Evolutionary conservation across 2,888 invertebrate genomes (phyloP), one percentile per base, ranked within the genome.

Genomic region (Scaptomyza cyrtandrae): DNA sequence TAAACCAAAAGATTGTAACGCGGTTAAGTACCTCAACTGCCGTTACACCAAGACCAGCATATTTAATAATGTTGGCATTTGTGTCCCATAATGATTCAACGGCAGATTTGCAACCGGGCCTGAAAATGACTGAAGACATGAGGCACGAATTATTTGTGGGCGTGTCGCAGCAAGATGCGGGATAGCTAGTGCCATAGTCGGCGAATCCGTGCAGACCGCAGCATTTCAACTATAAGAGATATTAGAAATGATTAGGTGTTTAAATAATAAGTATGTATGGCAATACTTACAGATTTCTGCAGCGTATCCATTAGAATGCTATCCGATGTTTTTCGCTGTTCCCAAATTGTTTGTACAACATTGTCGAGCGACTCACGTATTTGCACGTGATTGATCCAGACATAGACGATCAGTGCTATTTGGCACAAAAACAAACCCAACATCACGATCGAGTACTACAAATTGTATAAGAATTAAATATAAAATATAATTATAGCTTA

Each of bases 361-460:
- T 91, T 88, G 33, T 92, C 92, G 74, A 96, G 93, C 13, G 93
- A 92, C 0, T 92, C 88, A 65, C 93, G 93, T 46, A 94, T 91
- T 70, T 93, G 93, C 37, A 94, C 94, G 16, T 94, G 93, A 89
- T 94, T 93, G 0, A 95, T 92, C 93, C 96, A 96, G 43, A 95
- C 93, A 66, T 94, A 94, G 10, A 95, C 93, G 0, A 95, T 95
- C 69, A 96, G 91, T 13, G 95, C 94, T 49, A 96, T 93, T 94
- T 96, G 96, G 58, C 95, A 92, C 65, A 96, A 93, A 91, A 96
- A 94, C 74, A 96, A 93, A 49, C 95, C 93, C 72, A 96, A 91
- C 86, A 96, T 93, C 89, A 96, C 93, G 71, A 95, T 93, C 3
- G 96, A 94, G 91, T 96, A 96, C 96, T 24, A 5, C 24, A 5